Percentiles rank a stretch among this genome's conserved stretches.
These are phyloP conservation scores for Puma concolor DNA, from an alignment of 2,113 vertebrate genomes.

Conservation along the genomic window DNA sequence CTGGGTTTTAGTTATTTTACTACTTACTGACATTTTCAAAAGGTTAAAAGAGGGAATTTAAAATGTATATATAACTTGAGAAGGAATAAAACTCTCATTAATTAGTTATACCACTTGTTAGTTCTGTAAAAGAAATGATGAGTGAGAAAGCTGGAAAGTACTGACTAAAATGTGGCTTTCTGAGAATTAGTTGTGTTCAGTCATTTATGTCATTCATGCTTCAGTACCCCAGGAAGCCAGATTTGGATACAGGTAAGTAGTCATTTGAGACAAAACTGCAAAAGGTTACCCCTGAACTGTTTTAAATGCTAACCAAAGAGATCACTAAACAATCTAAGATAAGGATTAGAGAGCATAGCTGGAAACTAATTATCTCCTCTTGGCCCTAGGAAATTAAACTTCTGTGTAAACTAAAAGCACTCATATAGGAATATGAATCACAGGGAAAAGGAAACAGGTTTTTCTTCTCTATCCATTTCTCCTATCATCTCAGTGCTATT, in stretches of 20 bases:
- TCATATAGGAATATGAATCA: slow-evolving; percentile 32
- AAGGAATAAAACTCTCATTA: slow-evolving; percentile 50
- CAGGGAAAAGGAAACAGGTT: slow-evolving; percentile 7
- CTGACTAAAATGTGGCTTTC: slow-evolving; percentile 74
- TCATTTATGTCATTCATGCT: slow-evolving; percentile 46
- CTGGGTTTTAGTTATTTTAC: slow-evolving; percentile 39
- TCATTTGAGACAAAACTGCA: slow-evolving; percentile 71
- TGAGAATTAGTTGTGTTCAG: slow-evolving; percentile 70
- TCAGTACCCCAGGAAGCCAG: slow-evolving; percentile 51
- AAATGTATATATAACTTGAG: slow-evolving; percentile 12
- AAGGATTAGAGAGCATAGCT: slow-evolving; percentile 5
- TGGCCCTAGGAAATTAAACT: slow-evolving; percentile 38
- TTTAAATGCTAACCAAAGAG: slow-evolving; percentile 42
- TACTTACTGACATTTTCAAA: slow-evolving; percentile 46
- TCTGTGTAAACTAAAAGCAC: slow-evolving; percentile 52
- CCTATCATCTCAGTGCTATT: slow-evolving; percentile 3
- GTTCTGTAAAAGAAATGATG: slow-evolving; percentile 56
- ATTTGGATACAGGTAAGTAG: slow-evolving; percentile 68
- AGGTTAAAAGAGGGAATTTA: slow-evolving; percentile 49
- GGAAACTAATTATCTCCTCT: slow-evolving; percentile 5
- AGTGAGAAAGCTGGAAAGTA: slow-evolving; percentile 71
- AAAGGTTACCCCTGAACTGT: slow-evolving; percentile 39
- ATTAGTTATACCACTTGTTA: slow-evolving; percentile 55
- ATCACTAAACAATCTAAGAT: slow-evolving; percentile 39
- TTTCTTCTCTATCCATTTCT: not conserved